Percentiles rank a stretch among this genome's conserved stretches.
Evolutionary conservation across 1,140 invertebrate genomes (phyloP).

Genomic region (Hesperophylax magnus): DNA sequence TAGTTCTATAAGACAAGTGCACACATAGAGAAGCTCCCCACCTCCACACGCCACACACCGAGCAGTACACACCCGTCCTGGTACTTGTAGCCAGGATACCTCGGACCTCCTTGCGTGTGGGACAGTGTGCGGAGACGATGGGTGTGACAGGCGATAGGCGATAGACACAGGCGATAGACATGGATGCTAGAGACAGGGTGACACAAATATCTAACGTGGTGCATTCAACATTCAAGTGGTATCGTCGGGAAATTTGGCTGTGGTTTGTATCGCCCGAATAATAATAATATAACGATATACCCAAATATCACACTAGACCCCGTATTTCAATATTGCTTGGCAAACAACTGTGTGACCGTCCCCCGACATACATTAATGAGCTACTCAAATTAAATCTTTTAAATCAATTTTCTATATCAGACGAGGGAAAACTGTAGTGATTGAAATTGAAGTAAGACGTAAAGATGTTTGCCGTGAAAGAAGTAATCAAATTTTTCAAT

Average conservation of each 20-base stretch:
- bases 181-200: constrained; percentile 41
- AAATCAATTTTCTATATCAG: too few species aligned
- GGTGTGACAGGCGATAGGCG: neutral
- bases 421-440: too few species aligned
- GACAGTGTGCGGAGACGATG: neutral
- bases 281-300: too few species aligned
- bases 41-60: neutral
- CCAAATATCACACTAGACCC: too few species aligned
- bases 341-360: too few species aligned
- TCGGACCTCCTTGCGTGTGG: neutral
- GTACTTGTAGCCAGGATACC: neutral
- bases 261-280: too few species aligned
- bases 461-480: too few species aligned
- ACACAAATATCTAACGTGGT: constrained; percentile 44
- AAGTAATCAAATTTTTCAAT: too few species aligned
- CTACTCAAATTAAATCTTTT: too few species aligned
- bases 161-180: constrained; percentile 28
- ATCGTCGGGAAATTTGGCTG: constrained; percentile 31
- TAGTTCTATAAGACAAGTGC: constrained; percentile 16
- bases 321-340: too few species aligned
- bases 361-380: too few species aligned
- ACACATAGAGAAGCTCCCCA: constrained; percentile 4
- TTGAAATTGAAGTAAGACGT: too few species aligned
- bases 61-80: neutral
- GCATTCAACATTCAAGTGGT: constrained; percentile 40